Evolutionary conservation across 2,113 vertebrate genomes (phyloP), one percentile per base, ranked within the genome.

Genomic region (Fulmarus glacialis): DNA sequence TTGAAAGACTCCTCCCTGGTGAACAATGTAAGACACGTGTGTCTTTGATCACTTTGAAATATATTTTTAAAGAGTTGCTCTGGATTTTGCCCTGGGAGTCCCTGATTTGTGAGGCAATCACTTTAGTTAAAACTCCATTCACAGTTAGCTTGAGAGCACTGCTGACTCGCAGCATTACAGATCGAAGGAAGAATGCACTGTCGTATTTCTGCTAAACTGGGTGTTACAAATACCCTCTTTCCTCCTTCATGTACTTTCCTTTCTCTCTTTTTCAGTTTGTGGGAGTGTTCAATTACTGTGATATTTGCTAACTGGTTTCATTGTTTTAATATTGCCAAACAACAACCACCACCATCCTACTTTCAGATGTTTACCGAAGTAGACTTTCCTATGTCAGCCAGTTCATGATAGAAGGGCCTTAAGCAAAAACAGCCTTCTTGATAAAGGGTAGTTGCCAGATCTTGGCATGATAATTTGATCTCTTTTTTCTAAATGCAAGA

Each of bases 41-140:
- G 15, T 63, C 55, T 94, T 66, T 96, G 78, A 94, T 94, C n/a
- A 77, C 77, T 84, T 85, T 78, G 50, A 92, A 89, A 91, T 66
- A 45, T 53, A 67, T 91, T 89, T 97, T 93, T 80, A 50, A 77
- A 74, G 48, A 86, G 47, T 53, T 82, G 71, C 22, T 89, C 50
- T 89, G 80, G 22, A 63, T 88, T 94, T 95, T 96, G 42, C 55
- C 48, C 63, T 91, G 32, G 58, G 48, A 96, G 26, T n/a, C n/a
- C 63, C 47, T 83, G 87, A 71, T 90, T 89, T 89, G 43, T 63
- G 58, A 90, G 58, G 59, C n/a, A 93, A 91, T 78, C 55, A 19
- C 36, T 87, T 89, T 15, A 85, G 59, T 93, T 89, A 66, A 88
- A 86, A 66, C 36, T 66, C 58, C 48, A 72, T 88, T 73, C 88